Evolutionary conservation across 2,113 vertebrate genomes (phyloP), one percentile per base, ranked within the genome.

Genomic region (Thamnophis sirtalis): DNA sequence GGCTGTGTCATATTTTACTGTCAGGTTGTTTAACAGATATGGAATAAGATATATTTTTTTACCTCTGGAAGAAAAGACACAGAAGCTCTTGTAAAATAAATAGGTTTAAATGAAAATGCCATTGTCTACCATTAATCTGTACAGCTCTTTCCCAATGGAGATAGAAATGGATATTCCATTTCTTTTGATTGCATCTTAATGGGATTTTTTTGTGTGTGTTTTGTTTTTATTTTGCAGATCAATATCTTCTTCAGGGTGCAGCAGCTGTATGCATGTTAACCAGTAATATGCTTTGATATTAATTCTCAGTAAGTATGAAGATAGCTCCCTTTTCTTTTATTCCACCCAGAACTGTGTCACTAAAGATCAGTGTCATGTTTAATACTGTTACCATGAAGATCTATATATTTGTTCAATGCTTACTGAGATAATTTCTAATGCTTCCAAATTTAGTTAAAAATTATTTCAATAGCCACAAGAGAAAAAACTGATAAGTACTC

Each of bases 71-170:
- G n/a, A 96, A 94, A 22, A 95, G 92, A 94, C 15, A 13, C 92
- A 95, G 94, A 97, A 97, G 95, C 96, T 95, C 96, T 97, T 97
- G 96, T 91, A 97, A 97, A 97, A 95, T 97, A 97, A 98, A 97
- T 97, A 97, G 96, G 95, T 95, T 97, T 97, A 97, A 98, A 98
- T 98, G 97, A 98, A 80, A 97, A 97, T 98, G 97, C 96, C 96
- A 97, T 97, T 97, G 96, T 97, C 97, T 96, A 96, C 93, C 96
- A 97, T 98, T 98, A 97, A 98, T 98, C 97, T 97, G 97, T 95
- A 96, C 95, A 95, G 94, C 89, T 91, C 87, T 92, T 94, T 97
- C 97, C 97, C 97, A 91, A 89, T 96, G 97, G 97, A 97, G 97
- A 97, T 97, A 97, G 96, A 96, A 97, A 94, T 96, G 95, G 96